Conservation (phyloP, 1,140 invertebrate species). For the Chrysomallon squamiferum region DNA sequence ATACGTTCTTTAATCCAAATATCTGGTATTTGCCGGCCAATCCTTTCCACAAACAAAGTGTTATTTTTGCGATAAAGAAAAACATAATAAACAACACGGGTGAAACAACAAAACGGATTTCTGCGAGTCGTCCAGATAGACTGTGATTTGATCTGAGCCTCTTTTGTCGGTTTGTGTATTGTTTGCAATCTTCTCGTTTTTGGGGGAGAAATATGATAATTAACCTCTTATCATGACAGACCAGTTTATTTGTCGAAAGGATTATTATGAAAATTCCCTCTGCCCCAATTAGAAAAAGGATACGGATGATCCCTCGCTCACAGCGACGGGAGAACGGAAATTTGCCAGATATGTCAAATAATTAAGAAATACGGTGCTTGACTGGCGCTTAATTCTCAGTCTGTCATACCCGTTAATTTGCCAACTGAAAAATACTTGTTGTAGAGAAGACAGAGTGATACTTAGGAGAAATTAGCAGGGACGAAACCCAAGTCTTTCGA, state of each 20-base stretch:
- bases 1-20: too few relatives aligned
- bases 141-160: too few relatives aligned
- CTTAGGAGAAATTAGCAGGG: neutral
- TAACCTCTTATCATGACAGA: constrained; percentile 2
- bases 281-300: too few relatives aligned
- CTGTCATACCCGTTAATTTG: constrained; percentile 5
- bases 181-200: neutral
- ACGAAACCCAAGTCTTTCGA: neutral
- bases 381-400: constrained; percentile 2
- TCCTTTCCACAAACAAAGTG: too few relatives aligned
- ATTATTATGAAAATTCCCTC: neutral
- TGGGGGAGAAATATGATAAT: constrained; percentile 10
- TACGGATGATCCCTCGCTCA: too few relatives aligned
- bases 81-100: too few relatives aligned
- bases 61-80: too few relatives aligned
- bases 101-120: too few relatives aligned
- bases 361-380: constrained; percentile 7
- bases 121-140: too few relatives aligned
- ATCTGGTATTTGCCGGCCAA: too few relatives aligned
- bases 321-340: neutral
- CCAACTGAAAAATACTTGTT: constrained; percentile 5
- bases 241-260: neutral
- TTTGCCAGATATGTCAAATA: constrained; percentile 6
- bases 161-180: too few relatives aligned
- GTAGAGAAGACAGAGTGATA: constrained; percentile 1